Conservation (phyloP, 2,797 vertebrate species). For the Artibeus jamaicensis region DNA sequence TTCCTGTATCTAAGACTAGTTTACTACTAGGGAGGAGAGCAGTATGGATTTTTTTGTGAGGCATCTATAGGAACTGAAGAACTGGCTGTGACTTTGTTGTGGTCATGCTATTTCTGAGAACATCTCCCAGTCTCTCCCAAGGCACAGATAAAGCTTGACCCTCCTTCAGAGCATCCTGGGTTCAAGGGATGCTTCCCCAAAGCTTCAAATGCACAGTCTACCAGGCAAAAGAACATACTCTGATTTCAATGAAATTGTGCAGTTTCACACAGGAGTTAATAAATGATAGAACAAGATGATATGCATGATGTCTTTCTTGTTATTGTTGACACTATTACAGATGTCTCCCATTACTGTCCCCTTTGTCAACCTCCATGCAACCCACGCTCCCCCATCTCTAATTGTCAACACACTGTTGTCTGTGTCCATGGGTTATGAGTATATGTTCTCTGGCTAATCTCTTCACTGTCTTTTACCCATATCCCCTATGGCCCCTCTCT, state of each 20-base stretch:
- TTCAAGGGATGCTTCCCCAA: background rate
- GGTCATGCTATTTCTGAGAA: background rate
- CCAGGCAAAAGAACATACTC: background rate
- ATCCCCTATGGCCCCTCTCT: too few species aligned
- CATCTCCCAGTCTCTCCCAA: background rate
- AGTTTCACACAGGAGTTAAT: background rate
- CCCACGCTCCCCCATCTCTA: too few species aligned
- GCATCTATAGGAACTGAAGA: background rate
- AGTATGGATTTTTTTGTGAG: background rate
- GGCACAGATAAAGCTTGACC: background rate
- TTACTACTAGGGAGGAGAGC: background rate
- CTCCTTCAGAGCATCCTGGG: background rate
- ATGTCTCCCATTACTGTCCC: too few species aligned
- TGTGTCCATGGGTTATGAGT: too few species aligned
- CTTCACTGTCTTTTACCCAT: too few species aligned
- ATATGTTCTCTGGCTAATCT: too few species aligned
- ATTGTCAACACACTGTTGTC: too few species aligned
- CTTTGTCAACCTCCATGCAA: too few species aligned
- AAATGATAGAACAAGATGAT: background rate
- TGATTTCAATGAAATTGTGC: background rate
- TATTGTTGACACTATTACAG: too few species aligned
- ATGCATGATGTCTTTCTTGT: too few species aligned
- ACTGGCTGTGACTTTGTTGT: background rate
- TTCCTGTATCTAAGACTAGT: background rate
- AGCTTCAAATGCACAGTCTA: background rate